Evolutionary conservation across 2,888 invertebrate genomes (phyloP).

Genomic region (Cremastinae sp.): DNA sequence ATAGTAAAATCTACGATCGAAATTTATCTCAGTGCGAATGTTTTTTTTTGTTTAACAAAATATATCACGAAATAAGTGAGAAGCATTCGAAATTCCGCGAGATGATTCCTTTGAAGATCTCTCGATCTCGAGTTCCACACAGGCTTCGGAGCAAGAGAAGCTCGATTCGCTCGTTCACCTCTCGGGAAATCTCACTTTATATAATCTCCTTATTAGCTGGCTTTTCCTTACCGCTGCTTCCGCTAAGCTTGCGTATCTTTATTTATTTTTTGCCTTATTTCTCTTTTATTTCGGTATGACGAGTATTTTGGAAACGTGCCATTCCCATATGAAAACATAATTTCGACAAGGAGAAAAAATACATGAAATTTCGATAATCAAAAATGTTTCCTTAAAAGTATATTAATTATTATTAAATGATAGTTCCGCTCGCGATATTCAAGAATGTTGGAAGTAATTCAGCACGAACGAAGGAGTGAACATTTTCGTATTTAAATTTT

Average conservation of each 20-base stretch:
- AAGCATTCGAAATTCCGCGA: slow-evolving; percentile 20
- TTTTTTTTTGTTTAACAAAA: neutral
- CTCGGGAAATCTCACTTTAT: slow-evolving; percentile 69
- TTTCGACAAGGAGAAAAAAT: no score
- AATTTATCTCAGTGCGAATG: neutral
- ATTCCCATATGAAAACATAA: neutral
- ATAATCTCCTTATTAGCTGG: slow-evolving; percentile 70
- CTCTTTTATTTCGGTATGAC: slow-evolving; percentile 15
- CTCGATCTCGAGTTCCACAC: slow-evolving; percentile 18
- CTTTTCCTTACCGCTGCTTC: slow-evolving; percentile 59
- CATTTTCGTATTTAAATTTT: no score
- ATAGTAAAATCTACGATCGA: no score
- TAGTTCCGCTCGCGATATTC: no score
- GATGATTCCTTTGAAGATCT: neutral
- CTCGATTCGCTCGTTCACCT: slow-evolving; percentile 30
- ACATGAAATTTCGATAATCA: no score
- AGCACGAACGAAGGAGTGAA: no score
- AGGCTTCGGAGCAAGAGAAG: slow-evolving; percentile 21
- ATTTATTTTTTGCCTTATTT: no score
- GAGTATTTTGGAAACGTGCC: no score
- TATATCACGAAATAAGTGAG: slow-evolving; percentile 6
- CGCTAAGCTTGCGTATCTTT: slow-evolving; percentile 55
- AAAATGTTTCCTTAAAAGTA: no score
- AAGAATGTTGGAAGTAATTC: no score
- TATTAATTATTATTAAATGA: no score